Evolutionary conservation across 2,888 invertebrate genomes (phyloP).

Genomic region (Aleiodes alternator): DNA sequence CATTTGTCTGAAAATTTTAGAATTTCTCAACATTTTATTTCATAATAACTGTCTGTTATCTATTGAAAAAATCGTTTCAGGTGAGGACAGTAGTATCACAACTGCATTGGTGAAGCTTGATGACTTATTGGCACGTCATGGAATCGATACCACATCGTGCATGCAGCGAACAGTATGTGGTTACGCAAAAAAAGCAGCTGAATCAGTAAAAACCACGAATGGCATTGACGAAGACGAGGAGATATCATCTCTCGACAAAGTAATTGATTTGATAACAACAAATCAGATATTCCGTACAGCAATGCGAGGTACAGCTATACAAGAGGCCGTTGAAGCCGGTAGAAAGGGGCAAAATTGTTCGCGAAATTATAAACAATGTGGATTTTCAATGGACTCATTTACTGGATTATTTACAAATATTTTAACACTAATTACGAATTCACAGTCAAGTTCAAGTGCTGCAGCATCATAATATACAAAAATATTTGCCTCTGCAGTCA

Average conservation of each 20-base stretch:
- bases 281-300: slow-evolving; percentile 69
- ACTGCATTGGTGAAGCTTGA: slow-evolving; percentile 79
- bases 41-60: too few species aligned
- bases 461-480: slow-evolving; percentile 21
- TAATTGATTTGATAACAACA: slow-evolving; percentile 68
- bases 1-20: too few species aligned
- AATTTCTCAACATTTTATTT: too few species aligned
- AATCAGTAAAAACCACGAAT: slow-evolving; percentile 59
- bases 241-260: slow-evolving; percentile 65
- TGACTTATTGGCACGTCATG: slow-evolving; percentile 77
- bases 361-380: slow-evolving; percentile 75
- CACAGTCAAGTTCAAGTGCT: slow-evolving; percentile 50
- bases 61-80: slow-evolving; percentile 67
- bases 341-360: slow-evolving; percentile 74
- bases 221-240: slow-evolving; percentile 58
- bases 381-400: slow-evolving; percentile 72
- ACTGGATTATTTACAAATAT: slow-evolving; percentile 67
- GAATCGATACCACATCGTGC: slow-evolving; percentile 80
- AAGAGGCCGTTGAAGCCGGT: slow-evolving; percentile 77
- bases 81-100: slow-evolving; percentile 80
- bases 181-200: slow-evolving; percentile 82
- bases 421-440: slow-evolving; percentile 57
- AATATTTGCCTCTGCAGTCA: slow-evolving; percentile 17
- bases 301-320: slow-evolving; percentile 77
- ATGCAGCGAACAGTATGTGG: slow-evolving; percentile 81